Evolutionary conservation across 2,888 invertebrate genomes (phyloP).

Genomic region (Cheiracanthium punctorium): DNA sequence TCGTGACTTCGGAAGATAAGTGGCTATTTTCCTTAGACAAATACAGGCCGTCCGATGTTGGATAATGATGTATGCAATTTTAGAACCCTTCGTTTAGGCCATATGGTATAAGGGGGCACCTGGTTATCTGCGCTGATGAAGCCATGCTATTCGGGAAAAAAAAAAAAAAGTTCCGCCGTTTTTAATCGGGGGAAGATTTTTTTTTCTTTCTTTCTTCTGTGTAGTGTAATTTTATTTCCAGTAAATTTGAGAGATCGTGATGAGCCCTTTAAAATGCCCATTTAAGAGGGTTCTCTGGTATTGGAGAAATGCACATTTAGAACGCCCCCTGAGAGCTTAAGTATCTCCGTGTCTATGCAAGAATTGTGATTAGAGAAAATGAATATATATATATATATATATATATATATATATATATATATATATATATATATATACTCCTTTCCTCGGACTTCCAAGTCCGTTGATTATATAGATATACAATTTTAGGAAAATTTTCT

Average conservation of each 20-base stretch:
- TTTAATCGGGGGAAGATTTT: not conserved
- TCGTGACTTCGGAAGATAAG: constrained; percentile 3
- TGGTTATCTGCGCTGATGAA: not conserved
- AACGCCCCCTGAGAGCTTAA: not conserved
- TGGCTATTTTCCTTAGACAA: constrained; percentile 14
- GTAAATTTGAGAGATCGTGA: not conserved
- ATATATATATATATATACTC: no score
- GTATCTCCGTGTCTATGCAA: not conserved
- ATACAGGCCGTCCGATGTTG: constrained; percentile 10
- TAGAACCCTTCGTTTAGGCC: not conserved
- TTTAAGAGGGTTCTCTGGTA: not conserved
- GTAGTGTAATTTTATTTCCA: not conserved
- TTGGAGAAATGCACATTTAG: not conserved
- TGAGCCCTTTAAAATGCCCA: not conserved
- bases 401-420: no score
- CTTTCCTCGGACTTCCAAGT: no score
- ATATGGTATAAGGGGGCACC: not conserved
- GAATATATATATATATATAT: no score
- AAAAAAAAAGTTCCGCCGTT: not conserved
- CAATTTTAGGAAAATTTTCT: no score
- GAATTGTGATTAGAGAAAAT: not conserved
- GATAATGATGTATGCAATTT: constrained; percentile 11
- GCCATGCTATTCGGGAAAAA: not conserved
- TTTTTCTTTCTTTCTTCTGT: not conserved
- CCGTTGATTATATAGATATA: no score